Evolutionary conservation across 2,113 vertebrate genomes (phyloP), one percentile per base, ranked within the genome.

Genomic region (Electrona antarctica): DNA sequence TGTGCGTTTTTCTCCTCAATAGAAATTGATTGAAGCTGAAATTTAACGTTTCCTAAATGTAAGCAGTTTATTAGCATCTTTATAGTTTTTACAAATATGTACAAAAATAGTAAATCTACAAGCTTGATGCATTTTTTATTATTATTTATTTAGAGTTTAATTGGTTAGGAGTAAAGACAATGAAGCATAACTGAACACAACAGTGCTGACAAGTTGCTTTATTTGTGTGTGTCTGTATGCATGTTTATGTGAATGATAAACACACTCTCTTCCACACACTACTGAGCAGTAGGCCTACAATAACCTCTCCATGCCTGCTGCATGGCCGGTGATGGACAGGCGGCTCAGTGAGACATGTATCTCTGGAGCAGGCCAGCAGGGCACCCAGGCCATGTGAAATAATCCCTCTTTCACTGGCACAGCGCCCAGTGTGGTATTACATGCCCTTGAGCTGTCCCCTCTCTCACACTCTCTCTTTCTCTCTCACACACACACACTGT

Each of bases 381-480:
- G 78, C 66, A 49, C 71, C 72, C 49, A 57, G 47, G 67, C 67
- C 71, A 46, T 85, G 65, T 15, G 48, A 78, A 86, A 85, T 89
- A 91, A 87, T 88, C 90, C 78, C 48, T 77, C 69, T 82, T 64
- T 67, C 78, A 71, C 61, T 71, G 79, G 82, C 72, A 54, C 61
- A 63, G 29, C 47, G 90, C 84, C 83, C 83, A 80, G 67, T 12
- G 6, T 60, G 66, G 78, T 79, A 76, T 81, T 84, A 77, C 54
- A 21, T 85, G 80, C 69, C 86, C 87, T 90, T 84, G 81, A 87
- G 79, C 77, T 69, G 78, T 54, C 80, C 79, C 70, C 71, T 68
- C 63, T 71, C 66, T 56, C 71, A 67, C 60, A 13, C 65, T 57
- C 73, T 28, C 66, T 33, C 66, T 4, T 13, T 28, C 33, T 29